Evolutionary conservation across 2,888 invertebrate genomes (phyloP).

Genomic region (Dascillus cervinus): DNA sequence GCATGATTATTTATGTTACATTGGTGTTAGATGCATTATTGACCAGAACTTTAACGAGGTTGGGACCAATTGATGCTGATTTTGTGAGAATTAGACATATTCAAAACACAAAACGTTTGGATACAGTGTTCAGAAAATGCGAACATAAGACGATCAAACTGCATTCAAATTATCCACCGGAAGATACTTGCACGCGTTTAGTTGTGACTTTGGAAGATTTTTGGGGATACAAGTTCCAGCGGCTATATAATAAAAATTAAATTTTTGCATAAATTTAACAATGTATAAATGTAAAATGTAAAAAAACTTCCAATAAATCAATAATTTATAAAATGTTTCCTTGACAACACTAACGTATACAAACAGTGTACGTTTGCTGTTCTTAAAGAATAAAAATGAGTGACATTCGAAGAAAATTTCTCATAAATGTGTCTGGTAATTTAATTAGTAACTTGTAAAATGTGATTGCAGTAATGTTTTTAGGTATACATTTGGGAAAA

Average conservation of each 20-base stretch:
- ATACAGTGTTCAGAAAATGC: constrained; percentile 8
- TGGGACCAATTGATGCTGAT: constrained; percentile 7
- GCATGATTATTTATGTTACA: constrained; percentile 19
- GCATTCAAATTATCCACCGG: constrained; percentile 20
- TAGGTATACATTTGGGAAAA: too few relatives aligned
- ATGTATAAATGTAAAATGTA: too few relatives aligned
- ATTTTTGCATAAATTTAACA: too few relatives aligned
- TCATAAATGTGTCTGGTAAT: too few relatives aligned
- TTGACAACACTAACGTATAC: too few relatives aligned
- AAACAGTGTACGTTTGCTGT: too few relatives aligned
- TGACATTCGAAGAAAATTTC: too few relatives aligned
- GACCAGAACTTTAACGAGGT: constrained; percentile 7
- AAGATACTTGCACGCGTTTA: constrained; percentile 17
- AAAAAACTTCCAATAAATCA: too few relatives aligned
- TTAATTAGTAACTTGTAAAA: too few relatives aligned
- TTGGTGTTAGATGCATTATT: constrained; percentile 16
- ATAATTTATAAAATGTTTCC: too few relatives aligned
- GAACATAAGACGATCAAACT: constrained; percentile 11
- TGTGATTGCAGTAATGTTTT: too few relatives aligned
- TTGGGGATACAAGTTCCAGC: constrained; percentile 23
- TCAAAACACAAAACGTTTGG: constrained; percentile 3
- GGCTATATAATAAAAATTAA: constrained; percentile 20
- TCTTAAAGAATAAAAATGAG: too few relatives aligned
- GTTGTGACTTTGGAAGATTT: constrained; percentile 21
- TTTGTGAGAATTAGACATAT: constrained; percentile 10